Evolutionary conservation across 2,888 invertebrate genomes (phyloP).

Genomic region (Ophion ventricosus): DNA sequence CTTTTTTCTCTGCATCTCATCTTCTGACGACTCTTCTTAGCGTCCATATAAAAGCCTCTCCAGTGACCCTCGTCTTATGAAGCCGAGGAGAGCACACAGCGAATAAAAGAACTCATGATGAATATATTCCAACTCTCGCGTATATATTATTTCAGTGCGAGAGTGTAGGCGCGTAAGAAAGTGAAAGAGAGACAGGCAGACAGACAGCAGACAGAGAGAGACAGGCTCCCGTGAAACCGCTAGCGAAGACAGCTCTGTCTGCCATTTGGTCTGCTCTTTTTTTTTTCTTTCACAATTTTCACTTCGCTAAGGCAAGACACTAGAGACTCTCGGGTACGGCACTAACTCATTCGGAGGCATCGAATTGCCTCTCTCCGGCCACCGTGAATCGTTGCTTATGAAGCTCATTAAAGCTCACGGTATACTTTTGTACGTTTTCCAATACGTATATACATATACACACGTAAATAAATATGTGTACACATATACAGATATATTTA

Average conservation of each 20-base stretch:
- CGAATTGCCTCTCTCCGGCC: constrained; percentile 48
- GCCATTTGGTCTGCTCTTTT: constrained; percentile 33
- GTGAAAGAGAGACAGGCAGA: neutral
- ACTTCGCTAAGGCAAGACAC: constrained; percentile 39
- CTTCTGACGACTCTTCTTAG: constrained; percentile 40
- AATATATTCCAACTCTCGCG: constrained; percentile 42
- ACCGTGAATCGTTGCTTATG: constrained; percentile 43
- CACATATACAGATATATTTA: constrained; percentile 2
- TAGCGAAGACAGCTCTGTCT: constrained; percentile 34
- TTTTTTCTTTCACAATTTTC: constrained; percentile 30
- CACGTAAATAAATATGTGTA: neutral
- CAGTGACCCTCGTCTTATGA: constrained; percentile 45
- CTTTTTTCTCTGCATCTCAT: constrained; percentile 40
- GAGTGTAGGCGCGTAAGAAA: neutral
- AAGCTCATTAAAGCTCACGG: constrained; percentile 54
- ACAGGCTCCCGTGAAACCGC: constrained; percentile 22
- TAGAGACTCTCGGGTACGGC: constrained; percentile 29
- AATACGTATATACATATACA: constrained; percentile 18
- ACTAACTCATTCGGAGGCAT: constrained; percentile 44
- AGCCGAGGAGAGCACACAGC: constrained; percentile 43
- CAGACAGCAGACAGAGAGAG: constrained; percentile 4
- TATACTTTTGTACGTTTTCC: constrained; percentile 41
- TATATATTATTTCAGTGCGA: constrained; percentile 46
- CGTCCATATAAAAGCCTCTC: constrained; percentile 47
- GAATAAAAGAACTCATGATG: constrained; percentile 54